These are phyloP conservation scores for Willowsia nigromaculata DNA, from an alignment of 2,888 invertebrate species.

Conservation along the genomic window DNA sequence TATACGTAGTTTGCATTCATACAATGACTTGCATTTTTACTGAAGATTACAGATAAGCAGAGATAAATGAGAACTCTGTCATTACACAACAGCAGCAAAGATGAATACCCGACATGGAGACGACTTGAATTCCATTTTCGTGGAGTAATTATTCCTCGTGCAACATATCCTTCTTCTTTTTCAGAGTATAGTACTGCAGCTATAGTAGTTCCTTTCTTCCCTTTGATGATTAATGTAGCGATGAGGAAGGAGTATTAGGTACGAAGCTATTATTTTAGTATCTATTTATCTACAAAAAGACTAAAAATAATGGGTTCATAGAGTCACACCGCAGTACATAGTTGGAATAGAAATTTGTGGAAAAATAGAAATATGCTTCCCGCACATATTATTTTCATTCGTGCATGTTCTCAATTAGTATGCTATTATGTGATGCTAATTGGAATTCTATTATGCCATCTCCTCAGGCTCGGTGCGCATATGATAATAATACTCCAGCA, in stretches of 20 bases:
- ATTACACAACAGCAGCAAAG: neutral
- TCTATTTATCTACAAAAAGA: too few relatives aligned
- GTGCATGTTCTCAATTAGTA: constrained; percentile 40
- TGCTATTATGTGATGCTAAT: constrained; percentile 39
- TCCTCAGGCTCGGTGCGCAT: neutral
- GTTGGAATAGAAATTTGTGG: neutral
- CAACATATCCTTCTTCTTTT: neutral
- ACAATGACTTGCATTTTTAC: too few relatives aligned
- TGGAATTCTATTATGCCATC: constrained; percentile 50
- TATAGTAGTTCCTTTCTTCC: too few relatives aligned
- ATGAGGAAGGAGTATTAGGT: too few relatives aligned
- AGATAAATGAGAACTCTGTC: neutral
- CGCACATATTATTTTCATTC: neutral
- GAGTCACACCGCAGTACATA: too few relatives aligned
- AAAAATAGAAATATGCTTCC: neutral
- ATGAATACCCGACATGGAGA: neutral
- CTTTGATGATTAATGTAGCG: too few relatives aligned
- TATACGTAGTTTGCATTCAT: too few relatives aligned
- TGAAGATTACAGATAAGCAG: neutral
- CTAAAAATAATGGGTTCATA: too few relatives aligned
- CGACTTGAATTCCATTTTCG: neutral
- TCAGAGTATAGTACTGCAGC: too few relatives aligned
- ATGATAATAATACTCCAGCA: neutral
- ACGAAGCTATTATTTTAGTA: too few relatives aligned
- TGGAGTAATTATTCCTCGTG: neutral